Evolutionary conservation across 2,888 invertebrate genomes (phyloP), one percentile per base, ranked within the genome.

Genomic region (Drosophila ezoana): DNA sequence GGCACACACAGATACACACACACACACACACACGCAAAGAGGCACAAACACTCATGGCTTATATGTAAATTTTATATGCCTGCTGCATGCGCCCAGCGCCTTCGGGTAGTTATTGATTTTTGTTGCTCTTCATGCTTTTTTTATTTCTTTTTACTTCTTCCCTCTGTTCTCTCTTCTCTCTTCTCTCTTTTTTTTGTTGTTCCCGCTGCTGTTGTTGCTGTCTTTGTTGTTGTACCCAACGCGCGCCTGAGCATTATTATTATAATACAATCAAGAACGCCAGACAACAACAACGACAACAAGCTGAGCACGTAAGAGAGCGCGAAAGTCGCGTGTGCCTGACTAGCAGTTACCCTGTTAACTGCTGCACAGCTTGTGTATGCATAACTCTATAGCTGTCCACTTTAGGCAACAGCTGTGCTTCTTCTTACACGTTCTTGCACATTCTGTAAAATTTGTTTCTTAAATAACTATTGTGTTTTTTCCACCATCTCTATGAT

Each of bases 91-190:
- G 43, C 37, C 51, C 37, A 33, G 58, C 61, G 68, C 72, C 72
- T 80, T 76, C 51, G 85, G 79, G 79, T 84, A 71, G 85, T 78
- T 89, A 89, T 89, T 83, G 89, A 83, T 83, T 87, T 84, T 84
- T 79, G 57, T 66, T 69, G 76, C 54, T 70, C 43, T 41, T 57
- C 45, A 45, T 66, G 48, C 23, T 48, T n/a, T 43, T 43, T 58
- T 63, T 65, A 54, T 56, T 28, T 40, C 38, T 9, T 47, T 43
- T 16, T 60, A 56, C n/a, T 62, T 52, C 35, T 62, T 23, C 16
- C 38, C 38, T 8, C 57, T 51, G 10, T 18, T 51, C 18, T 11
- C 44, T 58, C 10, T 38, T 44, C 35, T 23, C 40, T 53, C 3
- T 11, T 33, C 18, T 11, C 35, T 23, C 40, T 53, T 3, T 11